Evolutionary conservation across 2,113 vertebrate genomes (phyloP).

Genomic region (Microtus montanus): DNA sequence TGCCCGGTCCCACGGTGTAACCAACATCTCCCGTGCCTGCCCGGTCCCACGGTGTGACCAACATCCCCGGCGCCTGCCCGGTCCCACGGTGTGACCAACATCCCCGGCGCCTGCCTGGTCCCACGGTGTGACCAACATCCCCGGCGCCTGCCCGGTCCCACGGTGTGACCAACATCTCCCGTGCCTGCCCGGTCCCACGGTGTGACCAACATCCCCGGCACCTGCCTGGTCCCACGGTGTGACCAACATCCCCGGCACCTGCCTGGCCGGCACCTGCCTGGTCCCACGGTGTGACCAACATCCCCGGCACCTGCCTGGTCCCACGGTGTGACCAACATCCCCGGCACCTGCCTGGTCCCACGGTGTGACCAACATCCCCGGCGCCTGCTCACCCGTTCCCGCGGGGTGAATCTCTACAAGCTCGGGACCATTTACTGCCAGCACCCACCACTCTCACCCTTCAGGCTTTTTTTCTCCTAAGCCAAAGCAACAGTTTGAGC

Average conservation of each 20-base stretch:
- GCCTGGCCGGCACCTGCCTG: too few relatives aligned
- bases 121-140: too few relatives aligned
- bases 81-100: too few relatives aligned
- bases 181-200: too few relatives aligned
- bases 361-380: not conserved
- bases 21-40: too few relatives aligned
- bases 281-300: too few relatives aligned
- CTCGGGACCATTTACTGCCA: not conserved
- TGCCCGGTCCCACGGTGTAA: too few relatives aligned
- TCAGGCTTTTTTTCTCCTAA: not conserved
- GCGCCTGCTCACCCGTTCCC: not conserved
- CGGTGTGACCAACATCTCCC: too few relatives aligned
- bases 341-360: fast-evolving
- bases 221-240: too few relatives aligned
- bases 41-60: not conserved
- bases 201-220: too few relatives aligned
- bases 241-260: too few relatives aligned
- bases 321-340: not conserved
- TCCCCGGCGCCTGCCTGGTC: not conserved
- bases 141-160: too few relatives aligned
- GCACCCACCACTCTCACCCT: not conserved
- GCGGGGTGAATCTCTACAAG: not conserved
- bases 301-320: not conserved
- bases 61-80: not conserved
- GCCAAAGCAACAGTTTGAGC: not conserved